Percentiles rank a stretch among this genome's conserved stretches.
phyloP scores from a whole-genome alignment of 2,113 vertebrate species.

The Pitta sordida region DNA sequence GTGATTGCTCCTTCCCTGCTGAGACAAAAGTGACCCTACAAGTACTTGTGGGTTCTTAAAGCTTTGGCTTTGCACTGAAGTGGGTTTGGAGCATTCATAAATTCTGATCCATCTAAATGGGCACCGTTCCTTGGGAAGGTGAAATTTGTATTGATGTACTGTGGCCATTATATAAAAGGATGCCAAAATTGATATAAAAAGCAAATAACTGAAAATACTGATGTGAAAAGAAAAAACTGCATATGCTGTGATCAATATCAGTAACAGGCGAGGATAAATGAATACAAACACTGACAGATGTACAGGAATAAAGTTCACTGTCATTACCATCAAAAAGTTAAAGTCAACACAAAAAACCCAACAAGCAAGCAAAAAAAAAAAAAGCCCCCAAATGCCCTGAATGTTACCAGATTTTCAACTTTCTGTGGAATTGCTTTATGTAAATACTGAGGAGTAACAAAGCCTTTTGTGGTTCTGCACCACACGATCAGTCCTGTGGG shows the following conservation, averaged over 20 bases:
- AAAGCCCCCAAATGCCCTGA: background rate
- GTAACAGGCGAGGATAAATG: background rate
- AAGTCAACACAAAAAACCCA: background rate
- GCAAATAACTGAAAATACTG: background rate
- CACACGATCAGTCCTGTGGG: rapidly evolving
- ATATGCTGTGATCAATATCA: background rate
- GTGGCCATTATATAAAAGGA: background rate
- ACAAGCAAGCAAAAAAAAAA: background rate
- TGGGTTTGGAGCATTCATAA: background rate
- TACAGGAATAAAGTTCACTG: background rate
- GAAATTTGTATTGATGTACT: background rate
- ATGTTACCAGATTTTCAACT: background rate
- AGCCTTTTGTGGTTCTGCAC: background rate
- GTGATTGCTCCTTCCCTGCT: background rate
- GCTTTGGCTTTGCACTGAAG: background rate
- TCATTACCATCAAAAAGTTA: background rate
- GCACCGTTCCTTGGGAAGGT: background rate
- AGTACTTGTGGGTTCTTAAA: rapidly evolving
- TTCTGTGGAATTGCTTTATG: background rate
- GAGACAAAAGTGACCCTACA: background rate
- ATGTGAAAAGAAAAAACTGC: background rate
- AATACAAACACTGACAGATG: background rate
- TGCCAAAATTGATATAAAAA: background rate
- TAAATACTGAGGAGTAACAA: background rate
- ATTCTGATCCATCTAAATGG: background rate